Conservation (phyloP, 2,113 vertebrate genomes). For the Lepidothrix coronata region DNA sequence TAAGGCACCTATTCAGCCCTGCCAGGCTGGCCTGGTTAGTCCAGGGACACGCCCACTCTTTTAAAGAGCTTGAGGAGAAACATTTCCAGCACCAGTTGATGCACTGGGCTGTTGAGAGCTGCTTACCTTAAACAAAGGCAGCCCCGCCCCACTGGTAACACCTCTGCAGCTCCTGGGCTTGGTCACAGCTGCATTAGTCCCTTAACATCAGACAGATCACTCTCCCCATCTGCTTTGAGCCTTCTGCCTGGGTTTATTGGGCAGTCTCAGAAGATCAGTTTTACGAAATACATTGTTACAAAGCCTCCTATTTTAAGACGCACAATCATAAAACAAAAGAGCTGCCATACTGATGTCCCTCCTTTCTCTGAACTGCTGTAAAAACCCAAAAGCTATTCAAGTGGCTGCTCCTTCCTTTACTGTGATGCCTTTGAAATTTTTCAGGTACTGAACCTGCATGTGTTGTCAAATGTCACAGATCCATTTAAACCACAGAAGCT, state of each 20-base stretch:
- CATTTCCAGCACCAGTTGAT: rapidly evolving
- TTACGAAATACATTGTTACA: not conserved
- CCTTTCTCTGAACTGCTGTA: not conserved
- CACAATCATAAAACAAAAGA: not conserved
- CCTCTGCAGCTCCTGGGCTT: too few species aligned
- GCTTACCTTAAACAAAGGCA: not conserved
- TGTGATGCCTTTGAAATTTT: not conserved
- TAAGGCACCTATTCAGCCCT: not conserved
- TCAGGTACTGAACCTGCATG: not conserved
- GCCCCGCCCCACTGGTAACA: rapidly evolving
- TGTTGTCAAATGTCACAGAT: not conserved
- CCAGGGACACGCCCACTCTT: too few species aligned
- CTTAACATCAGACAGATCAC: rapidly evolving
- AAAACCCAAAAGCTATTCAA: not conserved
- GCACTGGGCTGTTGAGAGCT: not conserved
- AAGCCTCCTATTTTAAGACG: not conserved
- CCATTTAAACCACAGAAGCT: not conserved
- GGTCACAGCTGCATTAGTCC: too few species aligned
- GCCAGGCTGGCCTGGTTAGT: not conserved
- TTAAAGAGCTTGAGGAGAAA: rapidly evolving
- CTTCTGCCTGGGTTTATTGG: not conserved
- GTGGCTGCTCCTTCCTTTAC: not conserved
- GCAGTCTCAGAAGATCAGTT: not conserved
- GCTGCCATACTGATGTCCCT: too few species aligned
- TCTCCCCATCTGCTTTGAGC: not conserved